A percentile compares a stretch with the other conserved stretches of the same genome.
These are phyloP conservation scores for Drosophila nr. perissopoda DNA, from an alignment of 2,888 invertebrate genomes.

Conservation along the genomic window DNA sequence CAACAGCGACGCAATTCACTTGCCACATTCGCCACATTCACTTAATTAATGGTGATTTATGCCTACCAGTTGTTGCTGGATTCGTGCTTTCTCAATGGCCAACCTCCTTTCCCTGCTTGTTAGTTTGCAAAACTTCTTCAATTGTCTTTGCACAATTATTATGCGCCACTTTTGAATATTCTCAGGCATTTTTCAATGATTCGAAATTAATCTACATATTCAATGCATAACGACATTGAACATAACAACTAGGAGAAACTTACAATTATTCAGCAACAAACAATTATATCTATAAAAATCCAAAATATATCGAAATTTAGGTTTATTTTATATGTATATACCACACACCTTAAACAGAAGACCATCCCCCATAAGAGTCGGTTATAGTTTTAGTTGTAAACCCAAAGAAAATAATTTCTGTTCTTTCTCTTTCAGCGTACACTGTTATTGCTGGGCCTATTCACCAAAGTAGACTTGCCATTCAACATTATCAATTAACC, in stretches of 20 bases:
- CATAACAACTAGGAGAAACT: neutral
- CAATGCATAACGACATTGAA: neutral
- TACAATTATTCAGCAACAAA: neutral
- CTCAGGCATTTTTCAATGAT: slow-evolving; percentile 10
- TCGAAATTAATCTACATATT: neutral
- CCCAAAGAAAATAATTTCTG: too few species aligned
- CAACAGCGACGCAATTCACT: slow-evolving; percentile 68
- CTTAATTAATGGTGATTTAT: slow-evolving; percentile 79
- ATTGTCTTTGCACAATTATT: slow-evolving; percentile 61
- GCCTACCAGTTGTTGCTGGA: slow-evolving; percentile 41
- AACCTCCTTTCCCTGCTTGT: slow-evolving; percentile 7
- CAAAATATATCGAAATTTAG: neutral
- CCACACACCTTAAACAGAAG: neutral
- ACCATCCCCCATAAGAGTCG: neutral
- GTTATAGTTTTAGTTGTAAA: neutral
- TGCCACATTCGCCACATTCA: slow-evolving; percentile 42
- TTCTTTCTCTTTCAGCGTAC: slow-evolving; percentile 25
- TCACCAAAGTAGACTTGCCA: slow-evolving; percentile 36
- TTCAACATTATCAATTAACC: slow-evolving; percentile 12
- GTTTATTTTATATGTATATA: neutral
- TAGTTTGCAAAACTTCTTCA: slow-evolving; percentile 45
- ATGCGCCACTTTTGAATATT: slow-evolving; percentile 21
- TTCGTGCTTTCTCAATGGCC: slow-evolving; percentile 8
- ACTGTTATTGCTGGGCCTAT: slow-evolving; percentile 5
- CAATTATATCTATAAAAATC: neutral